phyloP scores from a whole-genome alignment of 2,797 vertebrate genomes.

The Lophotriccus pileatus region DNA sequence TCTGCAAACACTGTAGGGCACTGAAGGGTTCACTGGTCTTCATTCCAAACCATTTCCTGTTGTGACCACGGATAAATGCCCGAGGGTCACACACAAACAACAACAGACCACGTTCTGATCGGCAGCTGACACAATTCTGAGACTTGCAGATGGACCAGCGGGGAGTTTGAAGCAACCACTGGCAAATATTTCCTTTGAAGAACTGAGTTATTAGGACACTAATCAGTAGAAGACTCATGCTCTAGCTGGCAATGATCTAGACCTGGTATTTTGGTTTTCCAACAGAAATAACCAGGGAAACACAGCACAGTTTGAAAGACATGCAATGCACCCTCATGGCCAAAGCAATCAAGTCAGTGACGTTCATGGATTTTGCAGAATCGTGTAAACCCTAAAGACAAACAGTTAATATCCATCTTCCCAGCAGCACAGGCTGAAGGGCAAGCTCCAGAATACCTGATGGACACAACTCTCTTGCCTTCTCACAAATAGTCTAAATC shows the following conservation, averaged over 20 bases:
- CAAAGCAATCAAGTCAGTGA: background rate
- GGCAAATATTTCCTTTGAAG: background rate
- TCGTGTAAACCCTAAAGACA: background rate
- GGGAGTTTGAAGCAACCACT: background rate
- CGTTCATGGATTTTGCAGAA: background rate
- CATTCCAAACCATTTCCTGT: background rate
- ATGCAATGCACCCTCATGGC: fast-evolving
- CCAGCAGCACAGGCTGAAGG: background rate
- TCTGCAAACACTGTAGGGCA: background rate
- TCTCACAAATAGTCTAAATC: background rate
- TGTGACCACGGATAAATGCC: fast-evolving
- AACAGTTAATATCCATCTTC: background rate
- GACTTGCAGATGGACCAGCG: background rate
- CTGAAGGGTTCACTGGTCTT: background rate
- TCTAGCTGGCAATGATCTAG: background rate
- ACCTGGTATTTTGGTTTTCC: background rate
- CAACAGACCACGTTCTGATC: background rate
- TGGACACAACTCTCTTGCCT: background rate
- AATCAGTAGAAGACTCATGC: background rate
- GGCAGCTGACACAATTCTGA: background rate
- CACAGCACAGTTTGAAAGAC: background rate
- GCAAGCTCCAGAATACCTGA: background rate
- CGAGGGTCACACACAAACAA: fast-evolving
- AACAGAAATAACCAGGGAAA: background rate
- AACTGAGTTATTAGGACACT: background rate